A percentile compares a stretch with the other conserved stretches of the same genome.
These are phyloP conservation scores for Vannuccia rotundouncinata DNA, from an alignment of 2,888 invertebrate species.

Conservation along the genomic window DNA sequence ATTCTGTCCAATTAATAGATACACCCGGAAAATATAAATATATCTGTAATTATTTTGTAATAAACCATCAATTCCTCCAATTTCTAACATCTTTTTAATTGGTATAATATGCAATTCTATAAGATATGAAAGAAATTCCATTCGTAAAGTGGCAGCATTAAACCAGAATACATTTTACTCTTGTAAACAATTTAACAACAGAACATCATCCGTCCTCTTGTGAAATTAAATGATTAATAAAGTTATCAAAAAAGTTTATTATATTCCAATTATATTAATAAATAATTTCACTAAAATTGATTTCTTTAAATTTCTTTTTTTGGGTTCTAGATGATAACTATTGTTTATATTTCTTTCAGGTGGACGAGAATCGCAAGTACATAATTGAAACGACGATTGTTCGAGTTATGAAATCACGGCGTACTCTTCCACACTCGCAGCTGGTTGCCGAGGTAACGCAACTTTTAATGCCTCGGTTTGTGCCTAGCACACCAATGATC, in stretches of 20 bases:
- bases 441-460: constrained; percentile 85
- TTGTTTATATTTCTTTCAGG: constrained; percentile 55
- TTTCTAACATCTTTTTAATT: too few species aligned
- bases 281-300: not conserved
- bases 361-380: constrained; percentile 96
- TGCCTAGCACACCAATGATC: constrained; percentile 93
- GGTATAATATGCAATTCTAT: too few species aligned
- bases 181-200: too few species aligned
- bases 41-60: too few species aligned
- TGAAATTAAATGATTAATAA: constrained; percentile 50
- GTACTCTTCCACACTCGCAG: constrained; percentile 77
- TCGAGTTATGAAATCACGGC: constrained; percentile 95
- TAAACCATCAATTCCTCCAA: too few species aligned
- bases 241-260: not conserved
- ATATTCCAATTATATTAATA: not conserved
- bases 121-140: too few species aligned
- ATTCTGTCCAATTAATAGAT: too few species aligned
- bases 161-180: too few species aligned
- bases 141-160: too few species aligned
- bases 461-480: constrained; percentile 91
- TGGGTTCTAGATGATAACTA: not conserved
- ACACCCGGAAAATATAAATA: too few species aligned
- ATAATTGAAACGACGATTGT: constrained; percentile 99
- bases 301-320: not conserved
- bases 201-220: not conserved